phyloP scores from a whole-genome alignment of 2,797 vertebrate genomes.

The Amphiprion clarkii region DNA sequence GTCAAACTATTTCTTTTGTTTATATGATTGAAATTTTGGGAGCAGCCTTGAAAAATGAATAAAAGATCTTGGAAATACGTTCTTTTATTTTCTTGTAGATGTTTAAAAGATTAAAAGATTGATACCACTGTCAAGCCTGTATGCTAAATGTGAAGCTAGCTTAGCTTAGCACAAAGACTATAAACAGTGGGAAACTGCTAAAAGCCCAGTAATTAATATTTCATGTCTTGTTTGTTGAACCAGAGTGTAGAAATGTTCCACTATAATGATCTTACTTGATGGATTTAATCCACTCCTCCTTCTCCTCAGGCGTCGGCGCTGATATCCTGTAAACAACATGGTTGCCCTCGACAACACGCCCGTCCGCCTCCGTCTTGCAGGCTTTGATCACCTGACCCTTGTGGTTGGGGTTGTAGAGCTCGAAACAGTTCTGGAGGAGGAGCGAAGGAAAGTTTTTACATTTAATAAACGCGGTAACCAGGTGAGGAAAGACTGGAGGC shows the following conservation, averaged over 20 bases:
- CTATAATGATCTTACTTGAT: constrained; percentile 90
- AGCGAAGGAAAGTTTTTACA: constrained; percentile 1
- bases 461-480: background rate
- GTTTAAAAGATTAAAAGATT: no score
- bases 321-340: constrained; percentile 98
- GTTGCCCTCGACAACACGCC: constrained; percentile 97
- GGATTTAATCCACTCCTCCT: constrained; percentile 99
- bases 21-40: no score
- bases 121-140: no score
- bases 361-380: constrained; percentile 97
- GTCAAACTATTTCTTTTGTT: no score
- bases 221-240: no score
- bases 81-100: no score
- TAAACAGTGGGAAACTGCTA: no score
- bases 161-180: no score
- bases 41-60: no score
- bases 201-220: no score
- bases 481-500: constrained; percentile 10
- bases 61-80: no score
- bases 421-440: constrained; percentile 93
- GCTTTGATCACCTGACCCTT: constrained; percentile 99
- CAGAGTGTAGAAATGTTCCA: background rate
- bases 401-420: constrained; percentile 97
- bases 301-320: constrained; percentile 95
- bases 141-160: no score